Evolutionary conservation across 2,888 invertebrate genomes (phyloP), one percentile per base, ranked within the genome.

Genomic region (Troilus luridus): DNA sequence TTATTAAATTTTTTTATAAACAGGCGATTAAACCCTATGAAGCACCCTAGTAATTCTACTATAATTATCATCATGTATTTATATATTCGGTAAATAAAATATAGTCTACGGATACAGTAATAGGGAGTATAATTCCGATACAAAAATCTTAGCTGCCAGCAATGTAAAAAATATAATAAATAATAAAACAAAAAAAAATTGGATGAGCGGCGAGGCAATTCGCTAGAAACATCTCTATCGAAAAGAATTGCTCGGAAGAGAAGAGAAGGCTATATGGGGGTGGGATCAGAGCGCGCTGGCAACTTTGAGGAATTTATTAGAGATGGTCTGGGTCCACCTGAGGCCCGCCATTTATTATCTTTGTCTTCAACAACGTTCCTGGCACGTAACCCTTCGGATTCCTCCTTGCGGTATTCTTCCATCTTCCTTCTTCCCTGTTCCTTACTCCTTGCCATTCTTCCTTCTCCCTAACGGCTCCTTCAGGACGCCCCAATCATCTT

Each of bases 201-300:
- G 41, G 41, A 41, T 41, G 41, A 41, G 5, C 41, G 41, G 41
- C 59, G 6, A 7, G 72, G 41, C 72, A 77, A 27, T 41, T 72
- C 17, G 27, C 17, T 17, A 27, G 72, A 19, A 77, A 77, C 17
- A 77, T 77, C 27, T 77, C 72, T 77, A 77, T 77, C 27, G 72
- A 41, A 77, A 77, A 27, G 72, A 41, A 77, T 41, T 41, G 72
- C 8, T 17, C 27, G 11, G 27, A 77, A 41, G 41, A 27, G 62
- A 62, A 62, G 62, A 81, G 14, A 41, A 17, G 54, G 56, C 24
- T 41, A 41, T 27, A 41, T 41, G 41, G 72, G 5, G 88, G 59
- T 17, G 93, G 93, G 92, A 92, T 93, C 92, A 93, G 91, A 90
- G 88, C 88, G 92, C 91, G 92, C 91, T 91, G 91, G 92, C 91